Conservation (phyloP, 2,797 vertebrate species). For the Myiotriccus ornatus region DNA sequence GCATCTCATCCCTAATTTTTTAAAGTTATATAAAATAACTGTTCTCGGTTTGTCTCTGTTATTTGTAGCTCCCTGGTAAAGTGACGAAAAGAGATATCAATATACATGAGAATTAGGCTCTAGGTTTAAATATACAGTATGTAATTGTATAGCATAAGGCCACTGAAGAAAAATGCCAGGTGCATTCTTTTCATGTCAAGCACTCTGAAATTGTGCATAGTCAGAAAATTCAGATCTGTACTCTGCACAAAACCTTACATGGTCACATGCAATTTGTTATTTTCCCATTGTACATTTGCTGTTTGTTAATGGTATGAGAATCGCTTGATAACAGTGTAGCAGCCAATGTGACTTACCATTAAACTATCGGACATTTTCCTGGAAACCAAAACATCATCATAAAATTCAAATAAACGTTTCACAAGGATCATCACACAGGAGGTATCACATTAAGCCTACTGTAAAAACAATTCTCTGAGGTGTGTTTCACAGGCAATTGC, state of each 20-base stretch:
- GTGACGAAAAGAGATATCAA: neutral
- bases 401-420: slow-evolving; percentile 36
- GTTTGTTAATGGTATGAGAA: neutral
- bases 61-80: neutral
- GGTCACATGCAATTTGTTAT: neutral
- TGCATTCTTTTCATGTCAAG: neutral
- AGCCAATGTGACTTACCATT: neutral
- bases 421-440: neutral
- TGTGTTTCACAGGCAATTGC: neutral
- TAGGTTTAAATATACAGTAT: neutral
- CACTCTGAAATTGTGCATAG: neutral
- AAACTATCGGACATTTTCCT: neutral
- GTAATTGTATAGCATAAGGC: neutral
- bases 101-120: neutral
- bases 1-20: neutral
- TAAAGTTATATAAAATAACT: neutral
- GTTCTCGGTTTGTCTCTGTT: neutral
- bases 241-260: neutral
- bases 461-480: neutral
- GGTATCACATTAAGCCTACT: neutral
- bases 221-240: neutral
- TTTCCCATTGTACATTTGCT: neutral
- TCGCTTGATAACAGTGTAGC: neutral
- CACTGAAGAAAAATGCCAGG: neutral
- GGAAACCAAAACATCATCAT: neutral